A percentile compares a stretch with the other conserved stretches of the same genome.
These are phyloP conservation scores for Drosophila erecta DNA, from an alignment of 1,140 invertebrate species.

Conservation along the genomic window DNA sequence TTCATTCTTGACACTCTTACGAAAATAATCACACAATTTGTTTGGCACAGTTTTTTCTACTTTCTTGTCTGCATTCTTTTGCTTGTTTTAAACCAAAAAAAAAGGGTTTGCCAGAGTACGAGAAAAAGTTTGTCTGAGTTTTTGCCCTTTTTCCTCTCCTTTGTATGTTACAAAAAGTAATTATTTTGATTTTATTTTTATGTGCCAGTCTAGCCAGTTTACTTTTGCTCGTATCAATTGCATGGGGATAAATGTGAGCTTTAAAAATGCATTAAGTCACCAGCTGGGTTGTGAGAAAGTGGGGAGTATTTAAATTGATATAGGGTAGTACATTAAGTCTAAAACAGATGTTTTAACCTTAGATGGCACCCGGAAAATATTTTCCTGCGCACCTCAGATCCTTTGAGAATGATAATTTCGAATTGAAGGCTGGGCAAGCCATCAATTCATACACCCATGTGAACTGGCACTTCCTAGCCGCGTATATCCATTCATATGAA, in stretches of 20 bases:
- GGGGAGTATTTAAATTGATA: background rate
- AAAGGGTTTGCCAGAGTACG: slow-evolving; percentile 24
- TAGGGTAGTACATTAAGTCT: background rate
- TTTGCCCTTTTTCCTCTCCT: slow-evolving; percentile 24
- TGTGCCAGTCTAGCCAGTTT: slow-evolving; percentile 32
- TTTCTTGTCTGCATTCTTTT: slow-evolving; percentile 35
- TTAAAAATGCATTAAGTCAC: slow-evolving; percentile 2
- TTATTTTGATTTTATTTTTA: slow-evolving; percentile 43
- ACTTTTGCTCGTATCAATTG: slow-evolving; percentile 27
- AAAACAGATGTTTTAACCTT: too few relatives aligned
- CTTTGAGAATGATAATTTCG: background rate
- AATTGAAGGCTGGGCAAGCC: slow-evolving; percentile 7
- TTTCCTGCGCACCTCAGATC: background rate
- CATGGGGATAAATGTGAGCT: background rate
- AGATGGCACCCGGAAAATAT: background rate
- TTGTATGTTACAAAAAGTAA: slow-evolving; percentile 27
- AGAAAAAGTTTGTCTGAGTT: slow-evolving; percentile 44
- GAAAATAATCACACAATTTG: slow-evolving; percentile 43
- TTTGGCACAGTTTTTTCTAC: slow-evolving; percentile 44
- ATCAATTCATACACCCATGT: slow-evolving; percentile 11
- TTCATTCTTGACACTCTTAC: slow-evolving; percentile 28
- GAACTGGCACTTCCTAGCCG: slow-evolving; percentile 15
- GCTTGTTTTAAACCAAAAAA: slow-evolving; percentile 16
- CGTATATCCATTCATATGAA: slow-evolving; percentile 24
- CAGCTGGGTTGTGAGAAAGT: background rate